These are phyloP conservation scores for Danio jaintianensis DNA, from an alignment of 2,797 vertebrate species.

Conservation along the genomic window DNA sequence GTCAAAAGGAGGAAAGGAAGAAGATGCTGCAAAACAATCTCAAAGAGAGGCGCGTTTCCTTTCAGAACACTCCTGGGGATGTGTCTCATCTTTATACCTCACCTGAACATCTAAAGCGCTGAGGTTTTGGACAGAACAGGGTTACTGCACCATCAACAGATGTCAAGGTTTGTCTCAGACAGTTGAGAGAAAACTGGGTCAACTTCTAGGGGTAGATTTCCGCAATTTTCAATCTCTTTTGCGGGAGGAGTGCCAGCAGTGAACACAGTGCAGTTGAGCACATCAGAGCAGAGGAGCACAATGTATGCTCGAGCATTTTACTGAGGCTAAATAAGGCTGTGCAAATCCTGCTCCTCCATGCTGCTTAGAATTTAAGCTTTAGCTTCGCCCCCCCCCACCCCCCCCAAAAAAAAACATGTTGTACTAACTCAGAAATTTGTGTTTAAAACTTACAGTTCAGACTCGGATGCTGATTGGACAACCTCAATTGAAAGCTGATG, in stretches of 20 bases:
- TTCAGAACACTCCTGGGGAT: constrained; percentile 48
- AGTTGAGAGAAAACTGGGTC: constrained; percentile 59
- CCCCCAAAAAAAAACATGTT: constrained; percentile 30
- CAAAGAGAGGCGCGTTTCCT: constrained; percentile 29
- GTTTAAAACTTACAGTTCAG: background rate
- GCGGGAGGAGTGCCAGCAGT: constrained; percentile 34
- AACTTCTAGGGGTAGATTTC: constrained; percentile 60
- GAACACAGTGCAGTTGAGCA: constrained; percentile 34
- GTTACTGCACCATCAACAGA: constrained; percentile 59
- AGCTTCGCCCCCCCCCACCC: too few species aligned
- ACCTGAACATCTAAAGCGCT: constrained; percentile 48
- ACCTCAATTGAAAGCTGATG: background rate
- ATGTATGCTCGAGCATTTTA: constrained; percentile 53
- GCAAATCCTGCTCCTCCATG: constrained; percentile 50
- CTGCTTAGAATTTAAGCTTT: constrained; percentile 55
- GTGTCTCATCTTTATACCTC: constrained; percentile 44
- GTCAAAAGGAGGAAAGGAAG: constrained; percentile 22
- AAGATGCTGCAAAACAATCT: constrained; percentile 46
- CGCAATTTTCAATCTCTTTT: constrained; percentile 50
- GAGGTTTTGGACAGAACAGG: constrained; percentile 49
- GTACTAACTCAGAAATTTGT: constrained; percentile 46
- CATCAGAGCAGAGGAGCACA: constrained; percentile 51
- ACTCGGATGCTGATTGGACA: background rate
- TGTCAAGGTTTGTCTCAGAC: constrained; percentile 60
- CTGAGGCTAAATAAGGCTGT: constrained; percentile 49